Percentiles rank a stretch among this genome's conserved stretches.
These are phyloP conservation scores for Polyploca ridens DNA, from an alignment of 2,888 invertebrate species.

Conservation along the genomic window DNA sequence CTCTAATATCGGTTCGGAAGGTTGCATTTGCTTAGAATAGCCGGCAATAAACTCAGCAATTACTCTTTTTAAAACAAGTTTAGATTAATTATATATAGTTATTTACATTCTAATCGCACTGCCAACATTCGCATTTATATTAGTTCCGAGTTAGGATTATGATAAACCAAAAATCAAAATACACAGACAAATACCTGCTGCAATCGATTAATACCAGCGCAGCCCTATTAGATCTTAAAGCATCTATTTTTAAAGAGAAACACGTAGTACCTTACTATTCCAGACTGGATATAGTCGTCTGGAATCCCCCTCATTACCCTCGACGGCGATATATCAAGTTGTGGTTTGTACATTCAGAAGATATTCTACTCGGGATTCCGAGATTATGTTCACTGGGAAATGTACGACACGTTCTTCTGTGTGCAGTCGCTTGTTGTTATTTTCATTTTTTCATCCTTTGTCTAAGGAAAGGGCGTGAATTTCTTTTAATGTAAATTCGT, in stretches of 20 bases:
- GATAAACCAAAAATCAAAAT: too few relatives aligned
- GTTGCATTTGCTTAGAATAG: too few relatives aligned
- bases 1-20: too few relatives aligned
- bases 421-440: not conserved
- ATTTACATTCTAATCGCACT: too few relatives aligned
- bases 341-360: not conserved
- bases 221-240: not conserved
- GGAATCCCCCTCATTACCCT: slow-evolving; percentile 3
- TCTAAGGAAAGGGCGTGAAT: too few relatives aligned
- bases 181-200: too few relatives aligned
- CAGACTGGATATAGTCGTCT: not conserved
- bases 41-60: too few relatives aligned
- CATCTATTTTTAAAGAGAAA: not conserved
- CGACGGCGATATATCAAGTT: not conserved
- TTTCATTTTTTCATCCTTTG: not conserved
- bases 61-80: too few relatives aligned
- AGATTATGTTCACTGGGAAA: not conserved
- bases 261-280: not conserved
- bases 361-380: not conserved
- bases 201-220: not conserved
- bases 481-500: too few relatives aligned
- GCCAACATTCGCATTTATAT: too few relatives aligned
- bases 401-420: slow-evolving; percentile 1
- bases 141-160: too few relatives aligned
- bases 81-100: too few relatives aligned